phyloP scores from a whole-genome alignment of 1,140 invertebrate species.

The Brachionus manjavacas region DNA sequence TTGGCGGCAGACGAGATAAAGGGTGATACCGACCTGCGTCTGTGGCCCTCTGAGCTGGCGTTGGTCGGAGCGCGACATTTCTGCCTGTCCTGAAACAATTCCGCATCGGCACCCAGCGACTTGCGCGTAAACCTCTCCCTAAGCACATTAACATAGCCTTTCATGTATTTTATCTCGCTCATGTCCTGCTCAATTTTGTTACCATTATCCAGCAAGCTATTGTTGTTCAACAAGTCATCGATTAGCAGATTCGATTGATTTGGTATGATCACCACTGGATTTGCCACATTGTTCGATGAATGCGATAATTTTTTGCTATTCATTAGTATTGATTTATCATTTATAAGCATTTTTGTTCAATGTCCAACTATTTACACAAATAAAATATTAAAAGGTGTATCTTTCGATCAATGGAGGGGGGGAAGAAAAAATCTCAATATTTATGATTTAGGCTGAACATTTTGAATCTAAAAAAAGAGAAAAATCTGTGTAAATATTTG shows the following conservation, averaged over 20 bases:
- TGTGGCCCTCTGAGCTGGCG: background rate
- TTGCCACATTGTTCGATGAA: slow-evolving; percentile 32
- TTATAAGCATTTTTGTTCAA: slow-evolving; percentile 18
- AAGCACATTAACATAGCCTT: slow-evolving; percentile 34
- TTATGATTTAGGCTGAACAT: background rate
- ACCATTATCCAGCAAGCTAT: slow-evolving; percentile 11
- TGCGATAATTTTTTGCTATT: slow-evolving; percentile 30
- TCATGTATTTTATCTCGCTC: slow-evolving; percentile 42
- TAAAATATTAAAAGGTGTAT: background rate
- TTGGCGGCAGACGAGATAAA: background rate
- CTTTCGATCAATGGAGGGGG: background rate
- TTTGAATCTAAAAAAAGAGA: background rate
- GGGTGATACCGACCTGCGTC: background rate
- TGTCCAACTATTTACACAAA: background rate
- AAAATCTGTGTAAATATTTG: background rate
- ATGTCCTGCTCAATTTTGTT: background rate
- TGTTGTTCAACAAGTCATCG: slow-evolving; percentile 28
- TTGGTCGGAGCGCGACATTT: background rate
- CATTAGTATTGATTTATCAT: slow-evolving; percentile 30
- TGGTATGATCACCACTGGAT: slow-evolving; percentile 29
- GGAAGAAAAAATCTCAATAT: background rate
- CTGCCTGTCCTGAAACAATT: background rate
- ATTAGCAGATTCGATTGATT: slow-evolving; percentile 20
- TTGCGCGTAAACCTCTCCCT: slow-evolving; percentile 37
- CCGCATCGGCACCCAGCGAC: background rate